Percentiles rank a stretch among this genome's conserved stretches.
These are phyloP conservation scores for Nannoperca australis DNA, from an alignment of 2,797 vertebrate species.

Conservation along the genomic window DNA sequence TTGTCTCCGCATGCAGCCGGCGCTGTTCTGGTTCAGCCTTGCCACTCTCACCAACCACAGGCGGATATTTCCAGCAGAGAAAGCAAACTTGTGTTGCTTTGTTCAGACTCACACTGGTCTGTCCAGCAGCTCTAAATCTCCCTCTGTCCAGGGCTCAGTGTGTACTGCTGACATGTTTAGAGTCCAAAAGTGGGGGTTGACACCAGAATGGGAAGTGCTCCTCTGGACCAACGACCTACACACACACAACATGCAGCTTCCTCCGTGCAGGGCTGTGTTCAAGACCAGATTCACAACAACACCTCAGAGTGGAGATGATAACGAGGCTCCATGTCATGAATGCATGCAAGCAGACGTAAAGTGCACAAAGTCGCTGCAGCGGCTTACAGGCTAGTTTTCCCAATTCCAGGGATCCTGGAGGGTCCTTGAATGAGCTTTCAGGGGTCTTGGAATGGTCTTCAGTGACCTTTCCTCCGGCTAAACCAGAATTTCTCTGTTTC, in stretches of 20 bases:
- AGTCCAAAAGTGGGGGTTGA: constrained; percentile 4
- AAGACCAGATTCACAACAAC: not conserved
- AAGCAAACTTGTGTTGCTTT: not conserved
- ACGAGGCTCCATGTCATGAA: not conserved
- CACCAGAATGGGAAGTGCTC: constrained; percentile 2
- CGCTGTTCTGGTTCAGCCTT: not conserved
- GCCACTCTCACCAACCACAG: not conserved
- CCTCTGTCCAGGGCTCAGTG: not conserved
- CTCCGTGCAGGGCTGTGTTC: not conserved
- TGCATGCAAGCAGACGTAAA: not conserved
- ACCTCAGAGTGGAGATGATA: not conserved
- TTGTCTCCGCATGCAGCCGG: not conserved
- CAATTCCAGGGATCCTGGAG: not conserved
- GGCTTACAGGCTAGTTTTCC: not conserved
- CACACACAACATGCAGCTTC: not conserved
- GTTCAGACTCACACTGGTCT: not conserved
- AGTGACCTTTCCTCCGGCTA: too few relatives aligned
- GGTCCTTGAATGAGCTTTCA: not conserved
- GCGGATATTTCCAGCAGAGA: not conserved
- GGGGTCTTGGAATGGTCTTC: not conserved
- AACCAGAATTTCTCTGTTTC: not conserved
- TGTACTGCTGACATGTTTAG: constrained; percentile 9
- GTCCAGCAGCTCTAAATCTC: not conserved
- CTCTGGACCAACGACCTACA: not conserved
- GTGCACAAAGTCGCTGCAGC: not conserved